Evolutionary conservation across 2,888 invertebrate genomes (phyloP).

Genomic region (Blomia tropicalis): DNA sequence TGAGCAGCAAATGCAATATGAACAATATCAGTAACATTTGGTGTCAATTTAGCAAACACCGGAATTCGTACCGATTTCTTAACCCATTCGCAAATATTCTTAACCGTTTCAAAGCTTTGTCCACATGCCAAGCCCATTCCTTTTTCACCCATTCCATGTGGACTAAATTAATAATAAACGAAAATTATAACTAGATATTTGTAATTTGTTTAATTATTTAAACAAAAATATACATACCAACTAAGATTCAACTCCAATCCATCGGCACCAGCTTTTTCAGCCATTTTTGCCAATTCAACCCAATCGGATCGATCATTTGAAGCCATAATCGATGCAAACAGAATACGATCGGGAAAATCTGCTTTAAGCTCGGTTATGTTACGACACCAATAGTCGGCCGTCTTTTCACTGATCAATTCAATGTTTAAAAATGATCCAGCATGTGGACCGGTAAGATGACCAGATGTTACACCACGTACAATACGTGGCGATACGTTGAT

Average conservation of each 20-base stretch:
- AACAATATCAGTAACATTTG: slow-evolving; percentile 87
- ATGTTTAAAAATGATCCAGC: slow-evolving; percentile 92
- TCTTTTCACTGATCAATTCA: slow-evolving; percentile 93
- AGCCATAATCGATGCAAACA: slow-evolving; percentile 94
- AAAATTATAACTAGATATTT: background rate
- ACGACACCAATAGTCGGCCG: slow-evolving; percentile 75
- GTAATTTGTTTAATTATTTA: background rate
- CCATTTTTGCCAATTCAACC: slow-evolving; percentile 57
- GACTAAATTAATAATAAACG: slow-evolving; percentile 52
- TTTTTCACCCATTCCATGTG: slow-evolving; percentile 95
- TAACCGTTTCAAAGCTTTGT: slow-evolving; percentile 54
- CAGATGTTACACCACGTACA: slow-evolving; percentile 77
- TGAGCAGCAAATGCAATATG: slow-evolving; percentile 74
- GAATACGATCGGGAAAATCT: slow-evolving; percentile 76
- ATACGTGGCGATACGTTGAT: slow-evolving; percentile 95
- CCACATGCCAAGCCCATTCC: slow-evolving; percentile 98
- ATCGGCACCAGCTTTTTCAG: slow-evolving; percentile 71
- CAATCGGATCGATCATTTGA: slow-evolving; percentile 71
- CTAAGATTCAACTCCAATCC: slow-evolving; percentile 76
- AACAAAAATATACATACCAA: slow-evolving; percentile 9
- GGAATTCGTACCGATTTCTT: slow-evolving; percentile 67
- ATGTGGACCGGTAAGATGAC: slow-evolving; percentile 81
- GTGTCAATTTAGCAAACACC: slow-evolving; percentile 91
- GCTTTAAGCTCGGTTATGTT: slow-evolving; percentile 70
- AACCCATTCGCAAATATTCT: slow-evolving; percentile 80